Evolutionary conservation across 2,797 vertebrate genomes (phyloP), one percentile per base, ranked within the genome.

Genomic region (Bucorvus abyssinicus): DNA sequence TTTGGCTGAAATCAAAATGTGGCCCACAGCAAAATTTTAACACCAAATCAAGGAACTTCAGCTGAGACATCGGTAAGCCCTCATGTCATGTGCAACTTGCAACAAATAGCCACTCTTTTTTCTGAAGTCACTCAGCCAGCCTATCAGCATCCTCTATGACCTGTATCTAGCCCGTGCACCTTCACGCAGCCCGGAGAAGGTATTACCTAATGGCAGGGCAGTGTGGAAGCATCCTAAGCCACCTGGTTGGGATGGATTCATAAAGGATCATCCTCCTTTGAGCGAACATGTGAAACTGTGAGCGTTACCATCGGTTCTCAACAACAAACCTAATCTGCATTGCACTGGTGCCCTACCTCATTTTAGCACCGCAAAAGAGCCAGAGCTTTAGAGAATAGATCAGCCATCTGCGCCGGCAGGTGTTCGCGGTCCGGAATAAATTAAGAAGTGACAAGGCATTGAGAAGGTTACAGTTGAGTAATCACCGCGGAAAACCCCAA

Each of bases 381-480:
- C 89, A 94, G 96, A 94, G 90, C 97, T 97, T 96, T 79, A 76
- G 93, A 96, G 95, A 97, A 96, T 94, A 96, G 86, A 90, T 77
- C 74, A 85, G 94, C 94, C 94, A 95, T 96, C 94, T 95, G 95
- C 1, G 53, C 91, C 94, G 95, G 94, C 95, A 97, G 96, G 95
- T 95, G 93, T 96, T 97, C 94, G 95, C 92, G 92, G 87, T 95
- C 75, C 69, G 49, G 83, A 94, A 95, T 96, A 96, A 96, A 97
- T 97, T 91, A 97, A 95, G 93, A 89, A 96, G 90, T 89, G 92
- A 93, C 94, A 97, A 94, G 86, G 82, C 86, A 93, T 75, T 83
- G 87, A 92, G 96, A 93, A 97, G 91, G 93, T 97, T 96, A 96
- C 77, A 86, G 92, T 82, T 96, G 95, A 97, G 96, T 95, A 96